Conservation (phyloP, 64 coral and sea anemone species). For the Montipora sp. region DNA sequence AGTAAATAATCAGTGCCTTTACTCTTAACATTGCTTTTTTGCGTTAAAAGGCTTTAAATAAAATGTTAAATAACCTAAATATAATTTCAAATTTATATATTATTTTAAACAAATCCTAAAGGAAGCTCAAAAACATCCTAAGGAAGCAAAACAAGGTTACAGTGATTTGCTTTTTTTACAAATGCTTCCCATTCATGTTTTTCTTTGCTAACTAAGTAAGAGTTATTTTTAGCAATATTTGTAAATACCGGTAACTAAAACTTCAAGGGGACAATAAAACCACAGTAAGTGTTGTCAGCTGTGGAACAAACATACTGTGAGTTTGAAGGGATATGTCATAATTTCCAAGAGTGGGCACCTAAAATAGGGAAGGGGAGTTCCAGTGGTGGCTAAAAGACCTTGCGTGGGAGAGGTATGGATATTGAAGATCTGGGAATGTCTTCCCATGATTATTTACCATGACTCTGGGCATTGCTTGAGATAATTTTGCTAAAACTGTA, state of each 20-base stretch:
- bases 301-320: neutral
- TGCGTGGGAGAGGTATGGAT: too few relatives aligned
- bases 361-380: too few relatives aligned
- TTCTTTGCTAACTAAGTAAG: neutral
- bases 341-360: too few relatives aligned
- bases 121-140: conserved; percentile 6
- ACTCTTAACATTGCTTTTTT: conserved; percentile 16
- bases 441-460: too few relatives aligned
- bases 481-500: neutral
- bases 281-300: too few relatives aligned
- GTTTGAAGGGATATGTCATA: neutral
- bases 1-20: conserved; percentile 62
- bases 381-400: too few relatives aligned
- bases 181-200: neutral
- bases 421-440: too few relatives aligned
- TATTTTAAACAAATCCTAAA: conserved; percentile 27
- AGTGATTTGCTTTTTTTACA: neutral
- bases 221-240: neutral
- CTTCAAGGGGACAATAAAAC: too few relatives aligned
- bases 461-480: too few relatives aligned
- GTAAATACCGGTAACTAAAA: too few relatives aligned
- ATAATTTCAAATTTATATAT: conserved; percentile 58
- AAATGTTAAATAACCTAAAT: conserved; percentile 64
- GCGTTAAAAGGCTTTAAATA: conserved; percentile 27
- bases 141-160: neutral